Percentiles rank a stretch among this genome's conserved stretches.
phyloP scores from a whole-genome alignment of 2,797 vertebrate genomes.

The Pygocentrus nattereri region DNA sequence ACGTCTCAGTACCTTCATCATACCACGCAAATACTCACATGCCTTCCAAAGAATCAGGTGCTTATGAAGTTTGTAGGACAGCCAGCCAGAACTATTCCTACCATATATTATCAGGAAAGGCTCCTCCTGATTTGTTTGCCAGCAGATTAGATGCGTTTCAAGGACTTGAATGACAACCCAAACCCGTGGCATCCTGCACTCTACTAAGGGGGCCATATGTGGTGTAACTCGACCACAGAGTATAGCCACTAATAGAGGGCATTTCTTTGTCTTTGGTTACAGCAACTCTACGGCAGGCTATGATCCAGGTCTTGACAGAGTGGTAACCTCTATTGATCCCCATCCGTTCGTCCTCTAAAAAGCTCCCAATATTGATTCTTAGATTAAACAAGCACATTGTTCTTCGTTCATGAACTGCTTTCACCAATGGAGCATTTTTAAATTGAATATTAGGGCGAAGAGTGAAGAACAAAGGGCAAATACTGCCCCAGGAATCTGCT shows the following conservation, averaged over 20 bases:
- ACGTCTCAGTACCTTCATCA: background rate
- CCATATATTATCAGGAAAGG: background rate
- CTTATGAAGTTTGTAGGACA: background rate
- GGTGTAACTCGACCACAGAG: slow-evolving; percentile 28
- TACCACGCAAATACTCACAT: background rate
- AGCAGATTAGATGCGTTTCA: background rate
- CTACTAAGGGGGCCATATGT: slow-evolving; percentile 38
- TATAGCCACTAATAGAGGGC: slow-evolving; percentile 49
- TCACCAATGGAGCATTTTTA: background rate
- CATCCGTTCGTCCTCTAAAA: slow-evolving; percentile 2
- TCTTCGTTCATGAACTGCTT: background rate
- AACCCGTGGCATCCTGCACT: background rate
- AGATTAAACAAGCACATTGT: background rate
- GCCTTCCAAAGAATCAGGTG: background rate
- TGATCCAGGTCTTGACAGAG: slow-evolving; percentile 11
- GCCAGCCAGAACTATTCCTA: background rate
- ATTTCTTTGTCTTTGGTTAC: slow-evolving; percentile 54
- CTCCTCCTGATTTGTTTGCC: background rate
- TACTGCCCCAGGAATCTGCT: background rate
- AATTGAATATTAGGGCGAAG: background rate
- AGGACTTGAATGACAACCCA: background rate
- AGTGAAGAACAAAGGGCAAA: background rate
- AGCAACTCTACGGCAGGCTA: background rate
- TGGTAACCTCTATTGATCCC: slow-evolving; percentile 11
- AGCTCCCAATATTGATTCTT: background rate